phyloP scores from a whole-genome alignment of 2,888 invertebrate genomes.

The Sinhomidia bicolor region DNA sequence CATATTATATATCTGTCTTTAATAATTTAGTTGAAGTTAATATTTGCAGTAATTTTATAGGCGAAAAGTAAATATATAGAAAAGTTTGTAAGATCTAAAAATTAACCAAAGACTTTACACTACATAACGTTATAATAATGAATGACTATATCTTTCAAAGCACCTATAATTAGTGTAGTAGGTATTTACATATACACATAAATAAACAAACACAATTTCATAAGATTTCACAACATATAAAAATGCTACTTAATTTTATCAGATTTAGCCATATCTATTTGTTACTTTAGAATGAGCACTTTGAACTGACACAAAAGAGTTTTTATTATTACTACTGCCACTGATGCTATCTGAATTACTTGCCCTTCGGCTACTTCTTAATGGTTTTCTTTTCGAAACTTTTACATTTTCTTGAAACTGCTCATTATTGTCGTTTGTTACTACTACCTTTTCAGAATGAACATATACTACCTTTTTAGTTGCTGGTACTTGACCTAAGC shows the following conservation, averaged over 20 bases:
- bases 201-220: neutral
- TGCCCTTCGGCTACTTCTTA: neutral
- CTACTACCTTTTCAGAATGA: neutral
- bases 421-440: neutral
- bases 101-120: no score
- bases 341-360: neutral
- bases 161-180: slow-evolving; percentile 23
- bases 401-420: slow-evolving; percentile 18
- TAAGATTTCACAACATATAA: neutral
- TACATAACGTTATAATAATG: no score
- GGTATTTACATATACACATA: neutral
- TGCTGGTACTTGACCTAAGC: neutral
- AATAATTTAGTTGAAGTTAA: no score
- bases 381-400: neutral
- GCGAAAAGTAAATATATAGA: no score
- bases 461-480: slow-evolving; percentile 33
- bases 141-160: slow-evolving; percentile 28
- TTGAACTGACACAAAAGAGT: slow-evolving; percentile 48
- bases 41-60: no score
- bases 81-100: no score
- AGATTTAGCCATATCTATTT: slow-evolving; percentile 53
- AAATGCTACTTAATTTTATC: neutral
- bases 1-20: no score
- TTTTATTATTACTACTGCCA: neutral
- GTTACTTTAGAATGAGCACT: slow-evolving; percentile 64